Percentiles rank a stretch among this genome's conserved stretches.
Conservation (phyloP, 1,140 invertebrate species). For the Archegozetes longisetosus region DNA sequence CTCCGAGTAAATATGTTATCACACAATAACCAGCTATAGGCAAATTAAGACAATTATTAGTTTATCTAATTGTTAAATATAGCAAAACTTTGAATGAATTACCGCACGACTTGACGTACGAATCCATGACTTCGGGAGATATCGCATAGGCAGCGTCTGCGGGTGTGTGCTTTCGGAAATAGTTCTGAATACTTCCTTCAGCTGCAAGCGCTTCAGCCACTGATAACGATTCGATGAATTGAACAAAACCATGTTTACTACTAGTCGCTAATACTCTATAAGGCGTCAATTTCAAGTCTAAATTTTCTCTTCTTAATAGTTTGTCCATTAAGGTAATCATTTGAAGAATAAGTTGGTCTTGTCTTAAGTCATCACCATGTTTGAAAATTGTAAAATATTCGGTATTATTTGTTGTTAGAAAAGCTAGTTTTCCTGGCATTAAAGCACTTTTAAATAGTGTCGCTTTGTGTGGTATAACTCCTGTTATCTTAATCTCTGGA, state of each 20-base stretch:
- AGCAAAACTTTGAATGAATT: constrained; percentile 21
- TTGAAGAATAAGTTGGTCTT: constrained; percentile 89
- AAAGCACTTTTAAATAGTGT: constrained; percentile 89
- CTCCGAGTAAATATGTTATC: constrained; percentile 91
- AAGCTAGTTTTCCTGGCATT: constrained; percentile 92
- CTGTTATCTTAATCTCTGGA: constrained; percentile 72
- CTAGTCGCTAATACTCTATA: constrained; percentile 87
- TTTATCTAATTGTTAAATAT: background rate
- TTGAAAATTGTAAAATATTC: constrained; percentile 97
- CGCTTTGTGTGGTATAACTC: constrained; percentile 66
- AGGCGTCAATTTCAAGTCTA: constrained; percentile 87
- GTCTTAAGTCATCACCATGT: constrained; percentile 92
- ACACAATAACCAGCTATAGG: constrained; percentile 84
- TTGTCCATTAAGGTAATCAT: constrained; percentile 96
- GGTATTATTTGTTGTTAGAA: constrained; percentile 57
- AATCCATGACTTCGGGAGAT: constrained; percentile 85
- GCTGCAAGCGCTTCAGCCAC: constrained; percentile 71
- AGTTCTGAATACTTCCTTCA: constrained; percentile 75
- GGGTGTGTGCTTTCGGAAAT: constrained; percentile 53
- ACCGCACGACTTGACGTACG: constrained; percentile 89
- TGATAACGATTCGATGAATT: constrained; percentile 86
- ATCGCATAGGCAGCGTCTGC: constrained; percentile 79
- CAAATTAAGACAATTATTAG: constrained; percentile 3
- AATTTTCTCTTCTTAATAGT: constrained; percentile 72
- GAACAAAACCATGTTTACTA: constrained; percentile 85